A percentile compares a stretch with the other conserved stretches of the same genome.
phyloP scores from a whole-genome alignment of 2,797 vertebrate genomes.

The Erethizon dorsatum region DNA sequence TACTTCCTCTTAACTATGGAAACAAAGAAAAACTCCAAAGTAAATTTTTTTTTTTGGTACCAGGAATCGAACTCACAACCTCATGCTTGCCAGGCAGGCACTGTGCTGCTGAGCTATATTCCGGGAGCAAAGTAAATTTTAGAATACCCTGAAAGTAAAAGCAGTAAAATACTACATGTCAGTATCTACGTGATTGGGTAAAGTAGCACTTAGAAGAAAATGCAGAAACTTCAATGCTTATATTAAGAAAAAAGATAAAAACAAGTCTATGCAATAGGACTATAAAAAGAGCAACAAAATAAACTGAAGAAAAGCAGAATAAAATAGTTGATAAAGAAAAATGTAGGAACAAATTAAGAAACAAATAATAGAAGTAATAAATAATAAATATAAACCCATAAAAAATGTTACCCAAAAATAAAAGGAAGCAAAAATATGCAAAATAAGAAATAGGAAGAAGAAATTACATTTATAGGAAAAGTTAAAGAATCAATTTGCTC shows the following conservation, averaged over 20 bases:
- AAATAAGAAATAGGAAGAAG: not conserved
- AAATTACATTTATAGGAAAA: slow-evolving; percentile 19
- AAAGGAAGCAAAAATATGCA: not conserved
- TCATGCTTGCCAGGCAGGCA: too few species aligned
- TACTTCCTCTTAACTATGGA: not conserved
- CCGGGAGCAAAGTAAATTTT: not conserved
- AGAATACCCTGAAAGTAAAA: not conserved
- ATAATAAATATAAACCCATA: not conserved
- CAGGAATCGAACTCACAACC: too few species aligned
- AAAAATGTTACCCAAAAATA: not conserved
- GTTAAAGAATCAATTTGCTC: not conserved
- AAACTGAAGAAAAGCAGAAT: not conserved
- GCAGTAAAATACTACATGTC: not conserved
- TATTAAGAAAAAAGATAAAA: not conserved
- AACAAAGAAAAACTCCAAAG: slow-evolving; percentile 27
- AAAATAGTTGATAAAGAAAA: slow-evolving; percentile 19
- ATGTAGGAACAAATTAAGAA: not conserved
- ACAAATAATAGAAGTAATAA: slow-evolving; percentile 9
- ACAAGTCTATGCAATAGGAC: not conserved
- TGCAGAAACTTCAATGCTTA: not conserved
- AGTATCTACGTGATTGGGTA: not conserved
- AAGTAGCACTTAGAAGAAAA: not conserved
- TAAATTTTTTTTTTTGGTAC: not conserved
- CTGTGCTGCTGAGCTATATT: too few species aligned
- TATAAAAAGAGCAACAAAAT: slow-evolving; percentile 18